Percentiles rank a stretch among this genome's conserved stretches.
These are phyloP conservation scores for Argynnis bischoffii DNA, from an alignment of 2,888 invertebrate species.

Conservation along the genomic window DNA sequence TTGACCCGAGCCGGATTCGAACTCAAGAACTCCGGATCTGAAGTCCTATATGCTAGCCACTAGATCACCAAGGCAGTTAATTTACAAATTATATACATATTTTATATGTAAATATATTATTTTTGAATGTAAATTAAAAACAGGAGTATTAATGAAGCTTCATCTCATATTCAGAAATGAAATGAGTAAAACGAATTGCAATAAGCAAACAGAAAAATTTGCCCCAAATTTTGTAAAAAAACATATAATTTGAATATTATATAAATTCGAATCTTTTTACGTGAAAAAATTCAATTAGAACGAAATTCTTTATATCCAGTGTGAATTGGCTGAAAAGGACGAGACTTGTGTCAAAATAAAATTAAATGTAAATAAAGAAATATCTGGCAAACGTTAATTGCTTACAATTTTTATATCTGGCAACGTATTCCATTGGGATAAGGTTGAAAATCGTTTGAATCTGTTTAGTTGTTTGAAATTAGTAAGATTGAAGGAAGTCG, in stretches of 20 bases:
- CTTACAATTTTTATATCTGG: slow-evolving; percentile 8
- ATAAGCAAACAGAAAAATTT: no score
- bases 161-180: no score
- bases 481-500: slow-evolving; percentile 44
- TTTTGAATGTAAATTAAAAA: no score
- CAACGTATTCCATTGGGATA: slow-evolving; percentile 24
- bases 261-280: slow-evolving; percentile 43
- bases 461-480: slow-evolving; percentile 25
- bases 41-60: no score
- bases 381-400: slow-evolving; percentile 31
- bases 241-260: slow-evolving; percentile 38
- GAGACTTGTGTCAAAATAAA: slow-evolving; percentile 56
- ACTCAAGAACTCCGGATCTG: no score
- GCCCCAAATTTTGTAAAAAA: no score
- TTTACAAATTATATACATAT: no score
- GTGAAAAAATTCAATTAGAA: slow-evolving; percentile 55
- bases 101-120: no score
- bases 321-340: slow-evolving; percentile 54
- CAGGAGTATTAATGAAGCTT: no score
- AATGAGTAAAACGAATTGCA: no score
- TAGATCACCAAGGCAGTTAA: no score
- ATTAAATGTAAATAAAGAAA: slow-evolving; percentile 54
- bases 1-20: no score
- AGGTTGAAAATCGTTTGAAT: slow-evolving; percentile 28
- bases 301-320: slow-evolving; percentile 52